Base-by-base conservation (phyloP, 1,140 invertebrate species). In the Calycopis cecrops region DNA sequence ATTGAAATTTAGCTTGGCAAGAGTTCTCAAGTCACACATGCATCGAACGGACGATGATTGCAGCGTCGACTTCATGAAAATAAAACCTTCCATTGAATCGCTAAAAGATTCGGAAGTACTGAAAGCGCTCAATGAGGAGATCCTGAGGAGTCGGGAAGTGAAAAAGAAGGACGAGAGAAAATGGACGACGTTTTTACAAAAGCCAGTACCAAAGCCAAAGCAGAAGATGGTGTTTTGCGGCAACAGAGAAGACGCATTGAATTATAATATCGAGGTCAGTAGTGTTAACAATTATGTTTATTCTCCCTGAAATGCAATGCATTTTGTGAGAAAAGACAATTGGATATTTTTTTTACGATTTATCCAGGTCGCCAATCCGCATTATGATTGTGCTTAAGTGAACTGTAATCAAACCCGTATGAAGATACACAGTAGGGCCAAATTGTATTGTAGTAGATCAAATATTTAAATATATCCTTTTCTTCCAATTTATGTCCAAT, bases 141-240 rank as follows among this genome's bases (percentile, higher is more conserved):
- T 86, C 44, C 70, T 77, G 48, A 87, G 86, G 60, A 76, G 77
- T 0, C 76, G 71, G 59, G 75, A 76, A 18, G 88, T 89, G 40
- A 87, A 88, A 34, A 69, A 81, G 21, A 82, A 90, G 14, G 89
- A 92, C 57, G 90, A 91, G 49, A 90, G 88, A 44, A 91, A 89
- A 55, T 91, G 89, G 70, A 92, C 93, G n/a, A 93, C 92, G 10
- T 94, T 94, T 66, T 71, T 94, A 35, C 91, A 93, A 67, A 92
- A 91, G 60, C 93, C 93, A 60, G 84, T 92, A 17, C 91, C 92
- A 0, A 87, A 91, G 35, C 92, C 92, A 0, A 86, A 74, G 54
- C 80, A 84, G 1, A 90, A 89, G 57, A 80, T 66, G 21, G 74
- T 70, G 1, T 77, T 77, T 54, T 57, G 59, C 14, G 60, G 68